Conservation (phyloP, 2,888 invertebrate genomes). For the Leptopilina syphax region DNA sequence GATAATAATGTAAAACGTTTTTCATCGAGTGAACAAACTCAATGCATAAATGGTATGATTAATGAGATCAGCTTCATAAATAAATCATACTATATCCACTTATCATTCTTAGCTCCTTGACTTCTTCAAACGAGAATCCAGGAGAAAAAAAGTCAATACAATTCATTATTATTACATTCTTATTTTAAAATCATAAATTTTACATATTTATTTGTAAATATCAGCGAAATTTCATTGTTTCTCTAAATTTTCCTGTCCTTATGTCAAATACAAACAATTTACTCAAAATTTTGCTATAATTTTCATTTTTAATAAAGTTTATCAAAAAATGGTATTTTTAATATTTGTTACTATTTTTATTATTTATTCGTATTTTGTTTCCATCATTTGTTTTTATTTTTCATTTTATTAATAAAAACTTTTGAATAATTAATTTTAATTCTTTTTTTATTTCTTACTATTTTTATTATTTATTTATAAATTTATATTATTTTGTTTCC, state of each 20-base stretch:
- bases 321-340: too few relatives aligned
- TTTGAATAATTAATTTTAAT: too few relatives aligned
- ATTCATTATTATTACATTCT: not conserved
- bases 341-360: too few relatives aligned
- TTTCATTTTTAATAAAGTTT: not conserved
- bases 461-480: too few relatives aligned
- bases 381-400: too few relatives aligned
- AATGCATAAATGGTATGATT: not conserved
- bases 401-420: too few relatives aligned
- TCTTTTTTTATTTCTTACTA: too few relatives aligned
- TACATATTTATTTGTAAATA: not conserved
- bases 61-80: conserved; percentile 7
- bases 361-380: too few relatives aligned
- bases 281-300: not conserved
- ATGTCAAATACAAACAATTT: too few relatives aligned
- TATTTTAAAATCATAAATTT: not conserved
- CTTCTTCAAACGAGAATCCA: not conserved
- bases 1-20: conserved; percentile 21
- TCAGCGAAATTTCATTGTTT: not conserved
- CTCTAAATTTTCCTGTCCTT: too few relatives aligned
- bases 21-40: conserved; percentile 22
- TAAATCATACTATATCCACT: conserved; percentile 20
- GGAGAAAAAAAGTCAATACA: not conserved
- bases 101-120: conserved; percentile 12
- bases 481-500: too few relatives aligned